A percentile compares a stretch with the other conserved stretches of the same genome.
Evolutionary conservation across 2,888 invertebrate genomes (phyloP).

Genomic region (Cantharis lateralis): DNA sequence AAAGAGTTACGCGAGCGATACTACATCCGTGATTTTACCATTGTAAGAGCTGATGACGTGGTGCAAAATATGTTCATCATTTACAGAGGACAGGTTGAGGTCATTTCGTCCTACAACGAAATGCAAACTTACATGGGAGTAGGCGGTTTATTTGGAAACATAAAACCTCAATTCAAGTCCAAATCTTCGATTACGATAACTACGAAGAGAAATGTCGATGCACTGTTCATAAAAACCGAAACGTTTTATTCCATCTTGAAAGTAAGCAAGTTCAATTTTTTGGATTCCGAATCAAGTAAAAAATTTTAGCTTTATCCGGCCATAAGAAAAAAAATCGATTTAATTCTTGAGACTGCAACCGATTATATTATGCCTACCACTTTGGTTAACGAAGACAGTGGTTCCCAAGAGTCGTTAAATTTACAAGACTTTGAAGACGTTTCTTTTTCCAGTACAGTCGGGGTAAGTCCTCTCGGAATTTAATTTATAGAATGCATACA

Average conservation of each 20-base stretch:
- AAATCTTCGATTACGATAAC: conserved; percentile 57
- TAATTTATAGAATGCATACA: neutral
- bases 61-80: conserved; percentile 59
- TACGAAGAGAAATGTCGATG: conserved; percentile 59
- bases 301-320: conserved; percentile 57
- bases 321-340: conserved; percentile 56
- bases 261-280: conserved; percentile 9
- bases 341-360: conserved; percentile 55
- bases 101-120: conserved; percentile 57
- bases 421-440: neutral
- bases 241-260: conserved; percentile 59
- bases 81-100: conserved; percentile 54
- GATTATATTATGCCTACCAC: conserved; percentile 59
- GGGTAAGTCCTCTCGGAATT: neutral
- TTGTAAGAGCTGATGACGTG: conserved; percentile 59
- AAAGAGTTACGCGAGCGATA: conserved; percentile 61
- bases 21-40: conserved; percentile 58
- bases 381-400: conserved; percentile 36
- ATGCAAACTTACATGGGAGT: conserved; percentile 61
- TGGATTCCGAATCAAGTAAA: neutral
- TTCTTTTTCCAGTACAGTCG: neutral
- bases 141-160: conserved; percentile 62
- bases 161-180: conserved; percentile 55
- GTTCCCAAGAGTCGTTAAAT: neutral
- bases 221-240: conserved; percentile 57